phyloP scores from a whole-genome alignment of 64 coral and sea anemone genomes.

The Orbicella faveolata region DNA sequence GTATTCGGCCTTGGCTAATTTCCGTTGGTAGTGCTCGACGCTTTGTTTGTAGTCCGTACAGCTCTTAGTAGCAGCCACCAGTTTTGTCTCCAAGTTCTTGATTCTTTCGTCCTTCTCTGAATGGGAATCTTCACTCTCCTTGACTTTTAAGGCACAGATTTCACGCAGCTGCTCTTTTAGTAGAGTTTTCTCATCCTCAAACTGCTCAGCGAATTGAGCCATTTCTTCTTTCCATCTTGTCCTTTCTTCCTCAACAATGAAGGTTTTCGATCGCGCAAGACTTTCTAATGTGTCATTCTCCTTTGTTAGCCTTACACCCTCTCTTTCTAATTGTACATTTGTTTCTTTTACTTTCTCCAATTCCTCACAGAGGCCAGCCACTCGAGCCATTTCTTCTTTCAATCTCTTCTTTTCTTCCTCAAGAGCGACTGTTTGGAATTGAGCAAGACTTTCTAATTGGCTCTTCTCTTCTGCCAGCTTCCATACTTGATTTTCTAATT shows the following conservation, averaged over 20 bases:
- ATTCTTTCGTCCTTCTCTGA: constrained; percentile 2
- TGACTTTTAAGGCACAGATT: constrained; percentile 21
- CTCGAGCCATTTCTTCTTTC: not conserved
- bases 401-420: not conserved
- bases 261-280: not conserved
- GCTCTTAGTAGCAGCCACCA: not conserved
- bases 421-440: not conserved
- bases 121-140: constrained; percentile 10
- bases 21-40: constrained; percentile 1
- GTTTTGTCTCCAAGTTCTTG: not conserved
- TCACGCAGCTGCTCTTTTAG: constrained; percentile 22
- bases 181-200: not conserved
- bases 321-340: not conserved
- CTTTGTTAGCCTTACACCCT: too few relatives aligned
- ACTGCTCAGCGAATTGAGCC: not conserved
- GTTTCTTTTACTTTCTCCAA: not conserved
- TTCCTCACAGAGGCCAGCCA: not conserved
- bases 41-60: not conserved
- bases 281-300: too few relatives aligned
- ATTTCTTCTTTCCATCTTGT: not conserved
- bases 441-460: constrained; percentile 1
- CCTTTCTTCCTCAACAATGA: not conserved
- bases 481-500: not conserved
- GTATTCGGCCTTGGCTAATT: not conserved
- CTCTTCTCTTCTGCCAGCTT: not conserved